A percentile compares a stretch with the other conserved stretches of the same genome.
Evolutionary conservation across 92 coral and sea anemone species (phyloP).

Genomic region (Paragorgia papillata): DNA sequence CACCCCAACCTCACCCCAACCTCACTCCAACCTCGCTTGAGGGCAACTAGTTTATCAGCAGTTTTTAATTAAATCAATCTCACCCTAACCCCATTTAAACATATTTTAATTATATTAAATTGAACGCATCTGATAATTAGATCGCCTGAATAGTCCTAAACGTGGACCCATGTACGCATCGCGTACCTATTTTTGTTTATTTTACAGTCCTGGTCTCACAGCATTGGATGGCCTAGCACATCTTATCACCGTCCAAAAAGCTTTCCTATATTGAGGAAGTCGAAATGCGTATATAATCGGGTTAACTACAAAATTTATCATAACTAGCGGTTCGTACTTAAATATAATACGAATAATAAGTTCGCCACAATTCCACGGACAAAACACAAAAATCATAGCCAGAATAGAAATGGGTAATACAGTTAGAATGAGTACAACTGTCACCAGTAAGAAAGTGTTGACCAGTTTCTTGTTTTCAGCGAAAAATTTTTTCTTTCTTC

Average conservation of each 20-base stretch:
- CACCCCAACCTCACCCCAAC: too few relatives aligned
- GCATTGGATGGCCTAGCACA: not conserved
- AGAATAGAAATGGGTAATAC: not conserved
- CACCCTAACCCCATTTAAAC: too few relatives aligned
- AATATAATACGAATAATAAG: not conserved
- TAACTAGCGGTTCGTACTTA: not conserved
- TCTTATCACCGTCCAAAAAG: constrained; percentile 1
- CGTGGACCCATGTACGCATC: too few relatives aligned
- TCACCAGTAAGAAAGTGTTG: constrained; percentile 12
- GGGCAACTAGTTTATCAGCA: too few relatives aligned
- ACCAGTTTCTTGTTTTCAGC: constrained; percentile 13
- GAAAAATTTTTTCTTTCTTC: constrained; percentile 8
- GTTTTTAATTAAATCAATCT: too few relatives aligned
- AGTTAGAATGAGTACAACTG: constrained; percentile 1
- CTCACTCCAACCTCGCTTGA: too few relatives aligned
- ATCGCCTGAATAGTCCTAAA: too few relatives aligned
- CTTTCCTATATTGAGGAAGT: constrained; percentile 15
- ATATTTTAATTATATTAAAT: too few relatives aligned
- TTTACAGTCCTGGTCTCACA: too few relatives aligned
- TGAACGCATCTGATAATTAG: too few relatives aligned
- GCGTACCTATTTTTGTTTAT: too few relatives aligned
- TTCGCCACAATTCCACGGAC: not conserved
- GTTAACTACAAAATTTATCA: constrained; percentile 15
- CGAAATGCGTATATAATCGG: constrained; percentile 31
- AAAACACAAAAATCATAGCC: not conserved